These are phyloP conservation scores for Noctua fimbriata DNA, from an alignment of 2,888 invertebrate genomes.

Conservation along the genomic window DNA sequence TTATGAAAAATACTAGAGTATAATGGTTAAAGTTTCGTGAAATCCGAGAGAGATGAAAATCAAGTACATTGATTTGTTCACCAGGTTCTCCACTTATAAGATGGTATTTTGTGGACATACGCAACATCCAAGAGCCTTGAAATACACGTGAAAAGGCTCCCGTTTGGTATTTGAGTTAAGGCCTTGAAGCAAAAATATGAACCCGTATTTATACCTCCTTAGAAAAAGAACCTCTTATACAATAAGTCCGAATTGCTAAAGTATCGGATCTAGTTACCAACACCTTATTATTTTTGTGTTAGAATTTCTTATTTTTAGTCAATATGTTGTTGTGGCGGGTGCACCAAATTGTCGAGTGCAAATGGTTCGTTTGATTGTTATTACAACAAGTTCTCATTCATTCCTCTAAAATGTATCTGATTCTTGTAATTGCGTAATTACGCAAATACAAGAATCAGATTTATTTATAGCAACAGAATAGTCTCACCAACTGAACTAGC, in stretches of 20 bases:
- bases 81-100: not conserved
- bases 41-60: not conserved
- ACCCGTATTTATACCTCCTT: not conserved
- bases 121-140: not conserved
- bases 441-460: no score
- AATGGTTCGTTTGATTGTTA: not conserved
- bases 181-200: not conserved
- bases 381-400: not conserved
- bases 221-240: not conserved
- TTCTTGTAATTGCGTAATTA: not conserved
- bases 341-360: not conserved
- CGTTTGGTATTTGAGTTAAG: not conserved
- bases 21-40: not conserved
- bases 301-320: not conserved
- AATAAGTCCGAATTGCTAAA: not conserved
- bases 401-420: not conserved
- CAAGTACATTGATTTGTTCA: not conserved
- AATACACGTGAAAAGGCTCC: slow-evolving; percentile 1
- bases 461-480: no score
- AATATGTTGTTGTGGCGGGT: not conserved
- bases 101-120: not conserved
- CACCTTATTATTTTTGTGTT: not conserved
- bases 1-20: no score
- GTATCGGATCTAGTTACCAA: not conserved
- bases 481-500: not conserved